phyloP scores from a whole-genome alignment of 23 tunicate species.

The Clavelina lepadiformis region DNA sequence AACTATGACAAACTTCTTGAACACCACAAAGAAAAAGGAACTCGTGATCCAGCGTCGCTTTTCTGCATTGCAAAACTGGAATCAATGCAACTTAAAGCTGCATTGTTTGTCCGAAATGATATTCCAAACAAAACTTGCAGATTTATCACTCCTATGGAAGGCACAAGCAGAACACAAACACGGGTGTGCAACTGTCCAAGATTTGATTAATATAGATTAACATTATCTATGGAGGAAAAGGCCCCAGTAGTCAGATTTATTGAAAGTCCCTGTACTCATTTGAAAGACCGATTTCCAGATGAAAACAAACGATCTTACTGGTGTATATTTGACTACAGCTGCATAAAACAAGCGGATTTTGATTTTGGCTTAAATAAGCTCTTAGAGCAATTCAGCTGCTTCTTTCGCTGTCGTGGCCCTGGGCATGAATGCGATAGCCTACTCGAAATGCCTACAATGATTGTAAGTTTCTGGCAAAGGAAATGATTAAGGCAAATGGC shows the following conservation, averaged over 20 bases:
- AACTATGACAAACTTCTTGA: constrained; percentile 32
- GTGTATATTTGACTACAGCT: constrained; percentile 7
- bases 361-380: constrained; percentile 37
- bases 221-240: constrained; percentile 22
- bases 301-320: constrained; percentile 4
- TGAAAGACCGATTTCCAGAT: constrained; percentile 28
- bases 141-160: constrained; percentile 36
- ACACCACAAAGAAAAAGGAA: constrained; percentile 35
- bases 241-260: no score
- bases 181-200: constrained; percentile 13
- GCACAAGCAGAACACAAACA: constrained; percentile 36
- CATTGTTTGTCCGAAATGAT: constrained; percentile 22
- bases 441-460: constrained; percentile 24
- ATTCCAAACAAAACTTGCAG: constrained; percentile 29
- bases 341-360: constrained; percentile 16
- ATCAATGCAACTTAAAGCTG: constrained; percentile 28
- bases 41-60: constrained; percentile 32
- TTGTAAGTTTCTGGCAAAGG: constrained; percentile 32
- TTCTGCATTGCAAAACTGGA: constrained; percentile 34
- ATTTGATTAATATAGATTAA: constrained; percentile 3
- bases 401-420: constrained; percentile 30
- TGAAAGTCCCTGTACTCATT: constrained; percentile 25
- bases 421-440: constrained; percentile 33
- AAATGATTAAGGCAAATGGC: constrained; percentile 13
- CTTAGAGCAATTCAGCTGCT: constrained; percentile 17